A percentile compares a stretch with the other conserved stretches of the same genome.
These are phyloP conservation scores for Branchinecta lindahli DNA, from an alignment of 1,140 invertebrate genomes.

Conservation along the genomic window DNA sequence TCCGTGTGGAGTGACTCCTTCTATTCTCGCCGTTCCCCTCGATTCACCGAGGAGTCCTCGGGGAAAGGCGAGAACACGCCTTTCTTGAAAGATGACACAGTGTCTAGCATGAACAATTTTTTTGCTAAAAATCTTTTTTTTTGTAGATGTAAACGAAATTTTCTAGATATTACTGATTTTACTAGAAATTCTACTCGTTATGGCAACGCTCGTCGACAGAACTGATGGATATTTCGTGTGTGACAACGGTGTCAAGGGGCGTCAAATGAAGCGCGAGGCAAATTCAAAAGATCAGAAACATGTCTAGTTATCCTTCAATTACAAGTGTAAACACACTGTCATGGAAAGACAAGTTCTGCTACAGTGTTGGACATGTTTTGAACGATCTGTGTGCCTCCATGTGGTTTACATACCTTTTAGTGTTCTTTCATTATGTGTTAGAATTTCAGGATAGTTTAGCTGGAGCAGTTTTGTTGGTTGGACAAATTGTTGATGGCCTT, in stretches of 20 bases:
- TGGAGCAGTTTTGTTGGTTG: conserved; percentile 62
- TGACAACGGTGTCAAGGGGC: neutral
- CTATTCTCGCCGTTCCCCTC: too few species aligned
- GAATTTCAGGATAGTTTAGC: conserved; percentile 54
- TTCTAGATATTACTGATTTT: too few species aligned
- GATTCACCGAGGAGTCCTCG: too few species aligned
- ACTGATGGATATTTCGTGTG: too few species aligned
- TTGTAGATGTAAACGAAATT: too few species aligned
- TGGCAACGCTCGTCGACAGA: too few species aligned
- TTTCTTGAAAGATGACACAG: too few species aligned
- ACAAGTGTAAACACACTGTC: conserved; percentile 8
- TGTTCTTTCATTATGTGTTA: conserved; percentile 74
- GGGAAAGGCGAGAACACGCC: too few species aligned
- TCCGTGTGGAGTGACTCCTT: too few species aligned
- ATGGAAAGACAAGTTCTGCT: conserved; percentile 13
- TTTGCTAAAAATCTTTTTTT: too few species aligned
- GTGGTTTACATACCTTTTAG: conserved; percentile 93
- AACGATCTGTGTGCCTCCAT: conserved; percentile 91
- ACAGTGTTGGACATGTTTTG: conserved; percentile 58
- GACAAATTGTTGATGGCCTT: conserved; percentile 76
- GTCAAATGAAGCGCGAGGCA: neutral
- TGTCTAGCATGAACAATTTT: too few species aligned
- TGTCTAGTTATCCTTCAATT: conserved; percentile 12
- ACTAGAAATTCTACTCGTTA: too few species aligned
- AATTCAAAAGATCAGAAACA: conserved; percentile 11